Base-by-base conservation (phyloP, 2,113 vertebrate species). In the Motacilla tschutschensis region DNA sequence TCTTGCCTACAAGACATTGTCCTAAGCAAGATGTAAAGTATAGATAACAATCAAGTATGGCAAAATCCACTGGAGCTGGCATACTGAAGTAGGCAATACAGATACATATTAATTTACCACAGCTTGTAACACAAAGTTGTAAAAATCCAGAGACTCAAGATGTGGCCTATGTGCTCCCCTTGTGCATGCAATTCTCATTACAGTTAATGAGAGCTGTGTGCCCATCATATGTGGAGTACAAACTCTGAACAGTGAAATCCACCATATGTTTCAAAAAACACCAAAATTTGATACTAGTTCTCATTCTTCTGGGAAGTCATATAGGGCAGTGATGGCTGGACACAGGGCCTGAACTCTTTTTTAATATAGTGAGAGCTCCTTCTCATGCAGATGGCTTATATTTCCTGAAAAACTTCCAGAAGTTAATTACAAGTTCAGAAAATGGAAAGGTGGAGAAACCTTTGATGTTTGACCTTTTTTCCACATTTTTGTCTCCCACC, bases 131-230 rank as follows among this genome's bases (percentile, higher is more conserved):
- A 70, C 26, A 65, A 33, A 74, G 54, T 12, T 64, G n/a, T 33
- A 81, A 89, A 88, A 89, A 33, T 26, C n/a, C 70, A 69, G 66
- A 85, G 53, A 48, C 71, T 84, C 48, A 13, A 18, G 36, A 69
- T 16, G 50, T 59, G 40, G 31, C 63, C 83, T 82, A 3, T 48
- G 63, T 8, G 18, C 26, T 38, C 28, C 65, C 36, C 51, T 41
- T 28, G 60, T 16, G 44, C 51, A 59, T 20, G 2, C 20, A 85
- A 74, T 46, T 83, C 73, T 85, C 82, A 57, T 80, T 88, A 69
- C 76, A 83, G 65, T 83, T 87, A 89, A 92, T 51, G 36, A 77
- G 50, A 90, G 62, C 79, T 85, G 50, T 44, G 76, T 64, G 87
- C 72, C 70, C 41, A 10, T 79, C 5, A 4, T 50, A 60, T 9